These are phyloP conservation scores for Lacanobia oleracea DNA, from an alignment of 2,888 invertebrate species.

Conservation along the genomic window DNA sequence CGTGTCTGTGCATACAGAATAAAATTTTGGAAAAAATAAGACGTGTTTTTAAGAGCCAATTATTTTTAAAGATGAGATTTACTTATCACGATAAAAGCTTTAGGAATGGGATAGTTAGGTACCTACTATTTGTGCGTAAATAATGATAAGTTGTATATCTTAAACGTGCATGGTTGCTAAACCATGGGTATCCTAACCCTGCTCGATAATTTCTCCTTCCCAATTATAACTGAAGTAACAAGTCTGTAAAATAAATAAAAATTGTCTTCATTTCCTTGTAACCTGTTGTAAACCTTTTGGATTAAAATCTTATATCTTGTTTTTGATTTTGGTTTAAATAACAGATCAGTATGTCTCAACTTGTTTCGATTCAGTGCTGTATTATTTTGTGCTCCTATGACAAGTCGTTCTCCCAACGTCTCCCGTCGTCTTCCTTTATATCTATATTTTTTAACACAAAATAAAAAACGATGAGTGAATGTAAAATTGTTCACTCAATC, in stretches of 20 bases:
- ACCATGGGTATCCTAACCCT: neutral
- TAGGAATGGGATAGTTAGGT: neutral
- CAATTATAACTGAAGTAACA: neutral
- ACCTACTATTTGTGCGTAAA: neutral
- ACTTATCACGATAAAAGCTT: neutral
- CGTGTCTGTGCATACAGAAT: constrained; percentile 17
- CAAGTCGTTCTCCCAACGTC: too few species aligned
- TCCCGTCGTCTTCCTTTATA: too few species aligned
- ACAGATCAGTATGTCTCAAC: too few species aligned
- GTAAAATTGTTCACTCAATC: neutral
- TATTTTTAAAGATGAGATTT: neutral
- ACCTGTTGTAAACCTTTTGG: too few species aligned
- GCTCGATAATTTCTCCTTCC: neutral
- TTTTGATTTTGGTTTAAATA: too few species aligned
- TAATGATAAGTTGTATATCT: neutral
- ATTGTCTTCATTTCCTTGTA: too few species aligned
- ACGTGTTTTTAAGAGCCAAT: neutral
- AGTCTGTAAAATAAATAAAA: neutral
- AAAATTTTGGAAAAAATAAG: neutral
- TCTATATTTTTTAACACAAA: too few species aligned
- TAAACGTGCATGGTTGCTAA: neutral
- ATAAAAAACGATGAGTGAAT: too few species aligned
- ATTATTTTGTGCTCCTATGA: too few species aligned
- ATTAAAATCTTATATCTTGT: too few species aligned
- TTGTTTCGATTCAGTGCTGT: too few species aligned